Evolutionary conservation across 2,113 vertebrate genomes (phyloP).

Genomic region (Gobius niger): DNA sequence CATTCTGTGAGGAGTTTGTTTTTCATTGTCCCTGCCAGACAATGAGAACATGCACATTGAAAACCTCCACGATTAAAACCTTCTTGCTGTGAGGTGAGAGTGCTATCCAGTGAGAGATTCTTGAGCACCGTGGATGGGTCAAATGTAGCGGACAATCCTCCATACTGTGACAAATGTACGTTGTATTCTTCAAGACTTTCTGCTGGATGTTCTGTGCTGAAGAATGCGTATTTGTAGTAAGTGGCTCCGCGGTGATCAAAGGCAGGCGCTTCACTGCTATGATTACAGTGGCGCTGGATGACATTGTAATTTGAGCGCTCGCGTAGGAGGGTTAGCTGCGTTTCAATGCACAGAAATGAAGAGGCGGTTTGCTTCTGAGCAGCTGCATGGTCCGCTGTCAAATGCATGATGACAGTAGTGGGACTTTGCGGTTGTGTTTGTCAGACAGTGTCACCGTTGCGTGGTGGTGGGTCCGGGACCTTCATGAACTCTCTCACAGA

Average conservation of each 20-base stretch:
- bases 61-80: too few relatives aligned
- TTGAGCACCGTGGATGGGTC: too few relatives aligned
- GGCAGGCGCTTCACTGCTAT: conserved; percentile 25
- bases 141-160: too few relatives aligned
- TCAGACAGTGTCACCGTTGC: neutral
- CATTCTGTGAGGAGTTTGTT: too few relatives aligned
- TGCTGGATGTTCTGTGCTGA: conserved; percentile 9
- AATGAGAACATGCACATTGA: too few relatives aligned
- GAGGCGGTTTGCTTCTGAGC: conserved; percentile 12
- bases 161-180: too few relatives aligned
- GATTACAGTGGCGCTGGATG: conserved; percentile 30
- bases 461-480: conserved; percentile 1
- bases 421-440: neutral
- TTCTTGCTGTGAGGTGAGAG: too few relatives aligned
- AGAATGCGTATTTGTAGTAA: conserved; percentile 23
- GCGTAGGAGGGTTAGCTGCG: conserved; percentile 39
- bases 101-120: too few relatives aligned
- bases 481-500: too few relatives aligned
- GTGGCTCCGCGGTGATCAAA: conserved; percentile 49
- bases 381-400: conserved; percentile 5
- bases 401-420: conserved; percentile 14
- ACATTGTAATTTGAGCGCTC: conserved; percentile 46
- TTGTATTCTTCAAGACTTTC: too few relatives aligned
- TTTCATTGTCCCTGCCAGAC: too few relatives aligned
- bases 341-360: conserved; percentile 18